Conservation (phyloP, 2,888 invertebrate species). For the Acanthosepion pharaonis region DNA sequence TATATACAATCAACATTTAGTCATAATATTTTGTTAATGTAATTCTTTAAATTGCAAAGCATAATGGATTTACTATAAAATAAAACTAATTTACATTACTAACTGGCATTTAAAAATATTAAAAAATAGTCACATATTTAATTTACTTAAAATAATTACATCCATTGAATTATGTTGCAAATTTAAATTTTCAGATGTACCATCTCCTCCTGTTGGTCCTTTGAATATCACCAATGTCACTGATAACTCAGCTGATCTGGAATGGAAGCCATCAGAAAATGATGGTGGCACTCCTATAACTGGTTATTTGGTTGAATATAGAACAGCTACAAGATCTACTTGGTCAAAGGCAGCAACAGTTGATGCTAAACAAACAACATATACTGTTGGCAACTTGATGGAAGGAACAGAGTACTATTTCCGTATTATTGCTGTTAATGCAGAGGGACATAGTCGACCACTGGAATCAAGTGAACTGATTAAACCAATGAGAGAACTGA, state of each 20-base stretch:
- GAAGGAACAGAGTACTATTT: conserved; percentile 93
- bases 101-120: too few relatives aligned
- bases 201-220: conserved; percentile 60
- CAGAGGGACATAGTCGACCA: conserved; percentile 92
- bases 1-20: too few relatives aligned
- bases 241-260: conserved; percentile 55
- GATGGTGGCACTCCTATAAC: conserved; percentile 65
- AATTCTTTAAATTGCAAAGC: too few relatives aligned
- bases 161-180: background rate
- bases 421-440: conserved; percentile 88
- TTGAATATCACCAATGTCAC: conserved; percentile 56
- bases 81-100: too few relatives aligned
- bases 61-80: too few relatives aligned
- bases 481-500: conserved; percentile 54
- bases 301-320: conserved; percentile 76
- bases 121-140: too few relatives aligned
- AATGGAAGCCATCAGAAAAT: conserved; percentile 62
- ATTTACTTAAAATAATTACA: too few relatives aligned
- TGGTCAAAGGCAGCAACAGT: conserved; percentile 82
- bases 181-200: conserved; percentile 46
- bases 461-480: conserved; percentile 77
- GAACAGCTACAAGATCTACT: conserved; percentile 83
- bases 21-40: too few relatives aligned
- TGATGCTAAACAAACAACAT: conserved; percentile 77
- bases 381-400: conserved; percentile 79